Evolutionary conservation across 2,888 invertebrate genomes (phyloP).

Genomic region (Nomada hirtipes): DNA sequence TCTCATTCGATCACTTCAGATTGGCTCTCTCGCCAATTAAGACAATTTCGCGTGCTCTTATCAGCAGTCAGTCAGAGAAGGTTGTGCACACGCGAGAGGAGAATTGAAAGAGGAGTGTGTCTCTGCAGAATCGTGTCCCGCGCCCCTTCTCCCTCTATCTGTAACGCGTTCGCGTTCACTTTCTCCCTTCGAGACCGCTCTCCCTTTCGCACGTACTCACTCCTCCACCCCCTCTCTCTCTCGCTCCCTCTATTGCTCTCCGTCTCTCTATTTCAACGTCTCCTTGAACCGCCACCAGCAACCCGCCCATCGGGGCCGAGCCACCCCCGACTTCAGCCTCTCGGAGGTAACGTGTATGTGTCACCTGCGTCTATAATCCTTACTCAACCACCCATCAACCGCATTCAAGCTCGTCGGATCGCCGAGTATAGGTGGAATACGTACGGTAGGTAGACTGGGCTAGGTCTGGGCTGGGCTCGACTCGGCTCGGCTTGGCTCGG

Average conservation of each 20-base stretch:
- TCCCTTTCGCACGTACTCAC: constrained; percentile 38
- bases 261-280: constrained; percentile 61
- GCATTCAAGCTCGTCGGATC: constrained; percentile 79
- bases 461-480: constrained; percentile 61
- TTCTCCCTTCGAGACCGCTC: constrained; percentile 40
- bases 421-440: constrained; percentile 78
- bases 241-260: constrained; percentile 21
- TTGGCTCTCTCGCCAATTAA: constrained; percentile 78
- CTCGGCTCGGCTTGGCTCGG: constrained; percentile 44
- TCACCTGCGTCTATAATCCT: constrained; percentile 82
- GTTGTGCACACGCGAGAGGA: constrained; percentile 66
- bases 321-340: constrained; percentile 68
- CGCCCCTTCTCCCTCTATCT: constrained; percentile 36
- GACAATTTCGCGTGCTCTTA: constrained; percentile 79
- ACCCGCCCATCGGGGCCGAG: constrained; percentile 65
- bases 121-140: constrained; percentile 62
- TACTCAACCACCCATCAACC: constrained; percentile 83
- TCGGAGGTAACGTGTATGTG: constrained; percentile 70
- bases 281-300: constrained; percentile 66
- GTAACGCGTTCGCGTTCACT: constrained; percentile 17
- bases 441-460: constrained; percentile 65
- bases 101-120: constrained; percentile 71
- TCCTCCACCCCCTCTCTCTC: constrained; percentile 7
- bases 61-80: constrained; percentile 73
- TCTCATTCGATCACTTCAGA: constrained; percentile 70